Percentiles rank a stretch among this genome's conserved stretches.
These are phyloP conservation scores for Neodiprion fabricii DNA, from an alignment of 1,140 invertebrate species.

Conservation along the genomic window DNA sequence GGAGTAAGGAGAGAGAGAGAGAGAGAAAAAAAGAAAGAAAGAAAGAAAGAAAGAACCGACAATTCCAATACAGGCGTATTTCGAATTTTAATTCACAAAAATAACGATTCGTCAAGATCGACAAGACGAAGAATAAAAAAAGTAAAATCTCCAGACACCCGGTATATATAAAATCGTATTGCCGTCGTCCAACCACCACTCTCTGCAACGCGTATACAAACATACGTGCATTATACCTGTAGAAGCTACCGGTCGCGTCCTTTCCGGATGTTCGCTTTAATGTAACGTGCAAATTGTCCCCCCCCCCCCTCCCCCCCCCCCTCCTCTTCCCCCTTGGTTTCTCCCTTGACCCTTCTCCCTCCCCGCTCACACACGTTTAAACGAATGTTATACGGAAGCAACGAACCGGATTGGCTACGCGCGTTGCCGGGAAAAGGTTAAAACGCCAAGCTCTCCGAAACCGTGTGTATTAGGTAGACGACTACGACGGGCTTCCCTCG, in stretches of 20 bases:
- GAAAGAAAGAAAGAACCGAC: no score
- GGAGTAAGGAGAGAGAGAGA: no score
- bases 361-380: constrained; percentile 5
- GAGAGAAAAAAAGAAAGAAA: no score
- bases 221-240: not conserved
- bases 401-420: not conserved
- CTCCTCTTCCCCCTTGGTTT: not conserved
- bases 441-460: not conserved
- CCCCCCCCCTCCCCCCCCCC: not conserved
- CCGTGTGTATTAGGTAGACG: not conserved
- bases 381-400: not conserved
- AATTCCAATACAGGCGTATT: no score
- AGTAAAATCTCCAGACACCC: not conserved
- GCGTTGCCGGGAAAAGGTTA: not conserved
- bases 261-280: constrained; percentile 16
- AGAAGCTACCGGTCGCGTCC: not conserved
- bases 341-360: not conserved
- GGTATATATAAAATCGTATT: not conserved
- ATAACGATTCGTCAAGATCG: no score
- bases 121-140: no score
- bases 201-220: constrained; percentile 12
- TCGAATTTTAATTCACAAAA: no score
- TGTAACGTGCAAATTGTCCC: constrained; percentile 22
- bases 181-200: not conserved
- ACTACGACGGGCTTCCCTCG: no score